Conservation (phyloP, 1,140 invertebrate species). For the Nomia melanderi region DNA sequence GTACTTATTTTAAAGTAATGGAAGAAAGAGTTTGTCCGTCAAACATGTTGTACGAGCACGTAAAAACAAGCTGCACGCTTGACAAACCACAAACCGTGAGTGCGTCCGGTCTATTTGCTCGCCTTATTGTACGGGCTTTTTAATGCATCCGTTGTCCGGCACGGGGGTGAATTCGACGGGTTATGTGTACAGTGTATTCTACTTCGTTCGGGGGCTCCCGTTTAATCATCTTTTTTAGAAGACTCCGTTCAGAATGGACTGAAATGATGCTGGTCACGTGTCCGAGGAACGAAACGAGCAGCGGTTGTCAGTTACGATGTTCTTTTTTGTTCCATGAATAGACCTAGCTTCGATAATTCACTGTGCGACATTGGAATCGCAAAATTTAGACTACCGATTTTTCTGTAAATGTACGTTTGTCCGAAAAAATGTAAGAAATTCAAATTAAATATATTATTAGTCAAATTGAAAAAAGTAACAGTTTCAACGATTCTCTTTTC, state of each 20-base stretch:
- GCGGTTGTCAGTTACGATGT: neutral
- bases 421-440: too few relatives aligned
- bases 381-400: too few relatives aligned
- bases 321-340: neutral
- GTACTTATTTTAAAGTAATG: slow-evolving; percentile 58
- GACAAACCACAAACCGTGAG: slow-evolving; percentile 66
- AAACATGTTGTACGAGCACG: slow-evolving; percentile 41
- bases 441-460: too few relatives aligned
- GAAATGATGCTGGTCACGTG: slow-evolving; percentile 42
- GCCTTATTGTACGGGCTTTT: slow-evolving; percentile 64
- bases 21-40: slow-evolving; percentile 49
- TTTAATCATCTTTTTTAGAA: slow-evolving; percentile 72
- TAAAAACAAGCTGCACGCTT: slow-evolving; percentile 66
- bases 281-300: slow-evolving; percentile 45
- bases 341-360: neutral
- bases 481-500: too few relatives aligned
- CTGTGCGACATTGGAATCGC: too few relatives aligned
- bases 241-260: slow-evolving; percentile 64
- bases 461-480: too few relatives aligned
- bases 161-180: slow-evolving; percentile 46
- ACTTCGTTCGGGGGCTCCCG: slow-evolving; percentile 53
- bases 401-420: too few relatives aligned
- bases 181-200: slow-evolving; percentile 44
- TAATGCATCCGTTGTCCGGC: slow-evolving; percentile 49
- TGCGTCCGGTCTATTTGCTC: slow-evolving; percentile 66